Conservation (phyloP, 2,888 invertebrate species). For the Slavum lentiscoides region DNA sequence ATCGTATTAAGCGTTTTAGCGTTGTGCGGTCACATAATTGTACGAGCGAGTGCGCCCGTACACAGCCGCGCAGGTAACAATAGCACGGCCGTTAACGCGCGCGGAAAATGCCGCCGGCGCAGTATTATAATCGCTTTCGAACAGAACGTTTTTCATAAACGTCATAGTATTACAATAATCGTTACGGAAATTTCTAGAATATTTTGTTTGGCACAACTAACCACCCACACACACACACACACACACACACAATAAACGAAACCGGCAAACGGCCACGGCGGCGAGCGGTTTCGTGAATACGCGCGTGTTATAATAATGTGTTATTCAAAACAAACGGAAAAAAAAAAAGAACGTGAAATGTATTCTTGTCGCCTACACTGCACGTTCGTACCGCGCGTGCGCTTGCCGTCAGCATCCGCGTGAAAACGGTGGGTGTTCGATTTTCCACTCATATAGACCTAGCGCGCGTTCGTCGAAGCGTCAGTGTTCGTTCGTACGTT, state of each 20-base stretch:
- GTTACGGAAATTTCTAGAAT: conserved; percentile 38
- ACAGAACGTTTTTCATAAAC: too few relatives aligned
- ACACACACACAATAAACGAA: not conserved
- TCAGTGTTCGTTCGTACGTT: conserved; percentile 26
- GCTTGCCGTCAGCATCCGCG: conserved; percentile 40
- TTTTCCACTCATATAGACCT: conserved; percentile 45
- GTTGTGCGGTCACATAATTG: too few relatives aligned
- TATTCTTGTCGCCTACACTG: conserved; percentile 33
- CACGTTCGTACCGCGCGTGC: conserved; percentile 5
- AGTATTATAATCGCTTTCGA: too few relatives aligned
- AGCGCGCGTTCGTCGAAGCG: conserved; percentile 9
- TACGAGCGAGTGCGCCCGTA: too few relatives aligned
- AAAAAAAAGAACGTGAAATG: not conserved
- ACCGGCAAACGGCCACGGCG: not conserved
- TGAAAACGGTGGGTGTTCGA: conserved; percentile 49
- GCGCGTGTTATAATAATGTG: not conserved
- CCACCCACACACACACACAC: not conserved
- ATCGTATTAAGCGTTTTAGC: too few relatives aligned
- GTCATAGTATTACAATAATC: not conserved
- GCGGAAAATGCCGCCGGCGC: too few relatives aligned
- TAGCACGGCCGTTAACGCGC: too few relatives aligned
- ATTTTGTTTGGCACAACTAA: not conserved
- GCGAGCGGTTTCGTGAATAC: not conserved
- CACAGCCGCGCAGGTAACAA: too few relatives aligned
- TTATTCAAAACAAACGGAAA: not conserved